Percentiles rank a stretch among this genome's conserved stretches.
Evolutionary conservation across 35 echinoderm and acorn worm genomes (phyloP).

Genomic region (Apostichopus californicus): DNA sequence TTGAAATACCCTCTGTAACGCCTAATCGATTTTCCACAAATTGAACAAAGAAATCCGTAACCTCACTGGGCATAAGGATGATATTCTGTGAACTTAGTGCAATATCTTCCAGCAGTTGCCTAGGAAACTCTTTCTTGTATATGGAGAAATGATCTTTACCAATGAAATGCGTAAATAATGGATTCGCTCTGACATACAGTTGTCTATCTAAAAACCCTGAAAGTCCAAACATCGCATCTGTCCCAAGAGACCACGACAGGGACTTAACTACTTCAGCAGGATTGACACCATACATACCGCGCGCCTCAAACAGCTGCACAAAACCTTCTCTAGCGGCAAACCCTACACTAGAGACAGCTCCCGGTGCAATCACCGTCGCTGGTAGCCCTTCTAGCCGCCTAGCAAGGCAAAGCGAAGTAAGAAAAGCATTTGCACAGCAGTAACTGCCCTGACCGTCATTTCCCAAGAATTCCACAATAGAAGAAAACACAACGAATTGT

Average conservation of each 20-base stretch:
- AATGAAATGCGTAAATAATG: not conserved
- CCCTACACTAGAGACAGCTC: constrained; percentile 56
- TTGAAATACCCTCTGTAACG: constrained; percentile 26
- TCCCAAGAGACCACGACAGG: constrained; percentile 40
- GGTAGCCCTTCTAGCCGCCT: constrained; percentile 53
- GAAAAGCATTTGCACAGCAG: constrained; percentile 72
- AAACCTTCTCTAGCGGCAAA: constrained; percentile 66
- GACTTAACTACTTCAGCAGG: constrained; percentile 34
- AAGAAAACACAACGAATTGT: constrained; percentile 68
- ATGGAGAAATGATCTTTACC: constrained; percentile 32
- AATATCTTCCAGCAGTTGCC: not conserved
- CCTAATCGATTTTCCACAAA: constrained; percentile 57
- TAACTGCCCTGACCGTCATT: constrained; percentile 78
- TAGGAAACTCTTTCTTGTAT: constrained; percentile 56
- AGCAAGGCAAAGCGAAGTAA: constrained; percentile 40
- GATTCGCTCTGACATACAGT: constrained; percentile 29
- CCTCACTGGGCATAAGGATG: not conserved
- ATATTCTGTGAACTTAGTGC: not conserved
- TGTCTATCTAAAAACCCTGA: not conserved
- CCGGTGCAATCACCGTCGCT: constrained; percentile 57
- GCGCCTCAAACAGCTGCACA: constrained; percentile 46
- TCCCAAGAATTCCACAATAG: constrained; percentile 55
- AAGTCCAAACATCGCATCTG: constrained; percentile 6
- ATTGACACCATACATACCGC: constrained; percentile 54
- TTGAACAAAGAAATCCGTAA: constrained; percentile 13